These are phyloP conservation scores for Lasioglossum oenotherae DNA, from an alignment of 2,888 invertebrate genomes.

Conservation along the genomic window DNA sequence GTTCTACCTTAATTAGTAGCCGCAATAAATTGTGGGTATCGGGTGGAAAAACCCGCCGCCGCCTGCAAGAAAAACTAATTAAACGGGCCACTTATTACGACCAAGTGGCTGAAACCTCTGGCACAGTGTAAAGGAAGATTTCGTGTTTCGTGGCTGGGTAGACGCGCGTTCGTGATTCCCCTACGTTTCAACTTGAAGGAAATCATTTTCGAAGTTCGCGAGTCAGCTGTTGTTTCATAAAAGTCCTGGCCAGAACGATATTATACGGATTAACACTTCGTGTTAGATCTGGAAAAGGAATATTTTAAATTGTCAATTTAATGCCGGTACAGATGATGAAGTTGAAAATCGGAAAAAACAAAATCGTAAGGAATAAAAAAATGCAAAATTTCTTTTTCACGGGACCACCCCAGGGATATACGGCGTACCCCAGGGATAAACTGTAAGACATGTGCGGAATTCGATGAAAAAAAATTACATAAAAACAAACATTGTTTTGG, in stretches of 20 bases:
- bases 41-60: conserved; percentile 67
- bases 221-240: background rate
- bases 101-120: conserved; percentile 8
- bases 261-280: background rate
- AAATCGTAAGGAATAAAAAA: no score
- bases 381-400: no score
- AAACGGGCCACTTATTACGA: conserved; percentile 37
- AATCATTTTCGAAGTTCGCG: background rate
- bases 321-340: no score
- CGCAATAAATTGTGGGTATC: conserved; percentile 71
- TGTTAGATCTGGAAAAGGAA: no score
- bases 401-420: no score
- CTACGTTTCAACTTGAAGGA: background rate
- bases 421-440: no score
- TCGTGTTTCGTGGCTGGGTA: background rate
- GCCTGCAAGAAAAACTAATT: conserved; percentile 51
- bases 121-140: background rate
- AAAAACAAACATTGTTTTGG: no score
- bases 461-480: no score
- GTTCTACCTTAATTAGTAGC: conserved; percentile 61
- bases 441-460: no score
- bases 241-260: background rate
- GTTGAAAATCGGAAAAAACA: no score
- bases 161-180: conserved; percentile 1
- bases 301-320: no score